These are phyloP conservation scores for Pandion haliaetus DNA, from an alignment of 2,113 vertebrate species.

Conservation along the genomic window DNA sequence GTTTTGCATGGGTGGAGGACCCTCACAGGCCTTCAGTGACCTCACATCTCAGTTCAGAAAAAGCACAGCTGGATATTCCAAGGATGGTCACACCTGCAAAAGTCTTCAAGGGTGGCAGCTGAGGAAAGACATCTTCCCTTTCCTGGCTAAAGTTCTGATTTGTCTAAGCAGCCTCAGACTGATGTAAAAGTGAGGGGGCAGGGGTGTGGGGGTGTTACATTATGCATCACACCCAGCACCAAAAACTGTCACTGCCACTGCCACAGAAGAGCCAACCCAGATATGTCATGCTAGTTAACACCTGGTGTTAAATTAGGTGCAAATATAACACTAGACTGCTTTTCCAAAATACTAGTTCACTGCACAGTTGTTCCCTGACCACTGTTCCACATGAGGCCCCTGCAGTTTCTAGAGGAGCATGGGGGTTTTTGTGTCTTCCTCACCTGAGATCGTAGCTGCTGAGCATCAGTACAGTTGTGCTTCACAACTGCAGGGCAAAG, in stretches of 20 bases:
- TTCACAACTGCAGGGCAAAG: too few relatives aligned
- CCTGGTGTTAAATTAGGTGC: background rate
- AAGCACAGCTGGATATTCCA: background rate
- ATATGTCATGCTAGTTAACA: fast-evolving
- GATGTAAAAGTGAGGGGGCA: background rate
- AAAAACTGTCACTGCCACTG: background rate
- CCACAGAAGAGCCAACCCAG: background rate
- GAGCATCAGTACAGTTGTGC: background rate
- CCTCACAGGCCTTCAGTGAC: background rate
- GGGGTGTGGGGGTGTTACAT: fast-evolving
- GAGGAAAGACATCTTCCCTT: background rate
- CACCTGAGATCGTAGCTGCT: background rate
- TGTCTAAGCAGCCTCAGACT: background rate
- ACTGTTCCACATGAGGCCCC: fast-evolving
- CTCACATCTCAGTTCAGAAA: background rate
- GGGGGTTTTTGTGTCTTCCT: background rate
- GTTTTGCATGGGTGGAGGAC: background rate
- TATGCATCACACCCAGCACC: background rate
- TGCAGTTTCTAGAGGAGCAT: fast-evolving
- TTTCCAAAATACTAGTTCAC: background rate
- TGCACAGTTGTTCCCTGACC: background rate
- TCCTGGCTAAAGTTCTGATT: background rate
- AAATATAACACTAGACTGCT: background rate
- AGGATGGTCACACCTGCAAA: background rate
- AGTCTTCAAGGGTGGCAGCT: background rate